These are phyloP conservation scores for Sesia apiformis DNA, from an alignment of 2,888 invertebrate genomes.

Conservation along the genomic window DNA sequence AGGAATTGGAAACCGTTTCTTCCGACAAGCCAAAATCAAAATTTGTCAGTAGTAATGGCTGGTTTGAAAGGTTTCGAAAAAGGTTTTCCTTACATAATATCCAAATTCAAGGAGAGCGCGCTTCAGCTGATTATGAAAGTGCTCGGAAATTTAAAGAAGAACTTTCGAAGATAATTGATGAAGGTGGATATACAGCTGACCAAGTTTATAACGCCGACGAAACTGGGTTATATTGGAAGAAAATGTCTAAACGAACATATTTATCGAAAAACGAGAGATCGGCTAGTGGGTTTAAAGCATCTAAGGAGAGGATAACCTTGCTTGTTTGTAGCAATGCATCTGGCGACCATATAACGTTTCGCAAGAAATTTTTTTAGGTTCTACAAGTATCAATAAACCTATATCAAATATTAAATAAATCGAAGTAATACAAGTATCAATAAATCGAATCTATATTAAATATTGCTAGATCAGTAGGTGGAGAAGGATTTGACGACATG, in stretches of 20 bases:
- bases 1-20: conserved; percentile 1
- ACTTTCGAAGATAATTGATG: not conserved
- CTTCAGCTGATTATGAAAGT: not conserved
- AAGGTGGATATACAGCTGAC: not conserved
- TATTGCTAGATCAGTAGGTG: conserved; percentile 1
- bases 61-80: conserved; percentile 8
- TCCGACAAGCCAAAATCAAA: not conserved
- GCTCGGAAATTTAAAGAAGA: not conserved
- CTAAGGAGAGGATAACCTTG: not conserved
- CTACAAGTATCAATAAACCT: not conserved
- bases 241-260: not conserved
- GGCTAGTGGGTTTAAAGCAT: not conserved
- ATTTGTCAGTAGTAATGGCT: conserved; percentile 2
- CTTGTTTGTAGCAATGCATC: not conserved
- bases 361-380: conserved; percentile 1
- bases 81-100: conserved; percentile 10
- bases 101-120: not conserved
- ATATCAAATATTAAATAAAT: no score
- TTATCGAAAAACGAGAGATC: not conserved
- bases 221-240: not conserved
- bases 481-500: not conserved
- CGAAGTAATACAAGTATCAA: no score
- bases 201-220: not conserved
- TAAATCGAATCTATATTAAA: not conserved
- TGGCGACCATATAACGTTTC: no score